Evolutionary conservation across 2,113 vertebrate species (phyloP).

Genomic region (Pavo muticus): DNA sequence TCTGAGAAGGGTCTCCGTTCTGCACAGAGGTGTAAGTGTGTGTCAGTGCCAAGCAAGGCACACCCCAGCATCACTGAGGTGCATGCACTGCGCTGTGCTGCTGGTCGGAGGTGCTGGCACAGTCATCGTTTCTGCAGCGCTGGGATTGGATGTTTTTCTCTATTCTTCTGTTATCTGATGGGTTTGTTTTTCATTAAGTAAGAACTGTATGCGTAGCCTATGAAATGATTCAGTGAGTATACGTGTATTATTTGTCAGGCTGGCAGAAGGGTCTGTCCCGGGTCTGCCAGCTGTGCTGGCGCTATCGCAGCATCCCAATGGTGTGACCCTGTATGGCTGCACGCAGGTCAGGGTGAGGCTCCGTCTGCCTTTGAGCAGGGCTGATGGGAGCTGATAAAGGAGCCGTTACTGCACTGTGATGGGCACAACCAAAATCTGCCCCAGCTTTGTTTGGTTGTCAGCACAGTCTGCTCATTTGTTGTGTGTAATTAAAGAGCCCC

Average conservation of each 20-base stretch:
- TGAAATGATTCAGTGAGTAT: not conserved
- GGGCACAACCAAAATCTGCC: not conserved
- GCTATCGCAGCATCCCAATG: not conserved
- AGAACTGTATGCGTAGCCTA: not conserved
- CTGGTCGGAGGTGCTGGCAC: not conserved
- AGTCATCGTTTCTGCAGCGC: not conserved
- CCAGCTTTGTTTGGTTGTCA: not conserved
- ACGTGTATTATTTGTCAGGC: not conserved
- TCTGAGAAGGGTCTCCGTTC: not conserved
- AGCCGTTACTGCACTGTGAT: not conserved
- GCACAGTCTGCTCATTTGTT: constrained; percentile 5
- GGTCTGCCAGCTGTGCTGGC: not conserved
- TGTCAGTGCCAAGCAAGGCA: not conserved
- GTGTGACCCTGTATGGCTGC: not conserved
- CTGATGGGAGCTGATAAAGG: not conserved
- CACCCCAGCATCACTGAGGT: not conserved
- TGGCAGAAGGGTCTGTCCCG: not conserved
- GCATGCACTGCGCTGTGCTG: not conserved
- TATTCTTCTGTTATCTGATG: not conserved
- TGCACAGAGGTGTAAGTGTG: not conserved
- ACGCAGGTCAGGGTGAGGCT: not conserved
- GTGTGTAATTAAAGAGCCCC: not conserved
- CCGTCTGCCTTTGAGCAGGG: not conserved
- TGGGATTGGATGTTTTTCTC: not conserved
- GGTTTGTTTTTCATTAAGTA: not conserved